Evolutionary conservation across 2,113 vertebrate genomes (phyloP), one percentile per base, ranked within the genome.

Genomic region (Leptobrachium leishanense): DNA sequence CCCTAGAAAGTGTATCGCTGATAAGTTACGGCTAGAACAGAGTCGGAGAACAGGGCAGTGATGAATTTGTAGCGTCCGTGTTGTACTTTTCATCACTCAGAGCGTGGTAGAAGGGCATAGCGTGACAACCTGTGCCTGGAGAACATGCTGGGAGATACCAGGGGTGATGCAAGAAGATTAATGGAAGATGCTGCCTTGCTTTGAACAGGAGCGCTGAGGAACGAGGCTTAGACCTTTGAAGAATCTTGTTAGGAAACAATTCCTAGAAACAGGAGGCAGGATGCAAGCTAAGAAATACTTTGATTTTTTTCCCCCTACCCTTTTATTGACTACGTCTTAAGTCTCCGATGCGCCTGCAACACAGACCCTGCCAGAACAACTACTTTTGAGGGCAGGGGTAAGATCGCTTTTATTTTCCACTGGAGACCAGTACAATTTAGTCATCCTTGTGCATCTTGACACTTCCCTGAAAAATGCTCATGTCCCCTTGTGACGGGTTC

Each of bases 141-240:
- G 3, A 59, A 31, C n/a, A 9, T 31, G n/a, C 62, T 64, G 62
- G 62, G 55, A 13, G 59, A 62, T 62, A 15, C 59, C 4, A 5
- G 9, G 11, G n/a, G 59, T n/a, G 62, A 64, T 64, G 62, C 62
- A 64, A 64, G 9, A 64, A 64, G 62, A 64, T 64, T 20, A 64
- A 64, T 64, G 62, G 62, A 64, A 39, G 62, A 64, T 64, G 42
- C 3, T 73, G 40, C 54, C 39, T 42, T 39, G n/a, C 40, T 73
- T 43, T 73, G 2, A 72, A 70, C 44, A 12, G 13, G 43, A 65
- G 43, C 43, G 5, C 43, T 39, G 46, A 64, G 62, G 62, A 64
- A 64, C 3, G 42, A 2, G 20, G 44, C 44, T 41, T 1, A 7
- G 2, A 42, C 11, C 63, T 64, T 64, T 64, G 62, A 15, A 53